A percentile compares a stretch with the other conserved stretches of the same genome.
phyloP scores from a whole-genome alignment of 1,140 invertebrate genomes.

The Teleogryllus occipitalis region DNA sequence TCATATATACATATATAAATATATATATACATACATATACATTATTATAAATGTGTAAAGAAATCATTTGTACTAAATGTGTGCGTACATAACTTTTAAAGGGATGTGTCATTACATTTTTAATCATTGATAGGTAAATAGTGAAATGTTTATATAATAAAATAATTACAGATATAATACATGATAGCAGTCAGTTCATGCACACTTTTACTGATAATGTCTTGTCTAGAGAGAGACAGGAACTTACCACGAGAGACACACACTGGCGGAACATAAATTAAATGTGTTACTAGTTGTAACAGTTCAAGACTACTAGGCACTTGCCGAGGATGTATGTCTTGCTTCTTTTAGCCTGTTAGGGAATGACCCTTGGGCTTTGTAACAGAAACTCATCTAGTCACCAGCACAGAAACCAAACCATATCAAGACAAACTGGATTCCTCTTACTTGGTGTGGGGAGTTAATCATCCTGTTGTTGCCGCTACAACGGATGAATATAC shows the following conservation, averaged over 20 bases:
- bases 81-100: conserved; percentile 11
- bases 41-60: conserved; percentile 12
- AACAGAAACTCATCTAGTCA: not conserved
- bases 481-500: not conserved
- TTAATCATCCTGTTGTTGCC: not conserved
- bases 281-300: not conserved
- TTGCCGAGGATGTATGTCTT: not conserved
- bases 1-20: not conserved
- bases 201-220: conserved; percentile 9
- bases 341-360: not conserved
- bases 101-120: conserved; percentile 13
- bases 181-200: conserved; percentile 11
- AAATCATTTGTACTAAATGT: conserved; percentile 11
- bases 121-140: conserved; percentile 8
- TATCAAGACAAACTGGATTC: not conserved
- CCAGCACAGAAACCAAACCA: not conserved
- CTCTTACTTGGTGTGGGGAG: not conserved
- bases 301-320: not conserved
- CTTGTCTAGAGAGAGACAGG: conserved; percentile 3
- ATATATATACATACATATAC: not conserved
- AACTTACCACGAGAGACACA: not conserved
- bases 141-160: not conserved
- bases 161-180: not conserved
- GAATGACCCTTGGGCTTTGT: not conserved
- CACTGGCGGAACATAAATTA: not conserved